Evolutionary conservation across 2,113 vertebrate genomes (phyloP).

Genomic region (Oreotrochilus melanogaster): DNA sequence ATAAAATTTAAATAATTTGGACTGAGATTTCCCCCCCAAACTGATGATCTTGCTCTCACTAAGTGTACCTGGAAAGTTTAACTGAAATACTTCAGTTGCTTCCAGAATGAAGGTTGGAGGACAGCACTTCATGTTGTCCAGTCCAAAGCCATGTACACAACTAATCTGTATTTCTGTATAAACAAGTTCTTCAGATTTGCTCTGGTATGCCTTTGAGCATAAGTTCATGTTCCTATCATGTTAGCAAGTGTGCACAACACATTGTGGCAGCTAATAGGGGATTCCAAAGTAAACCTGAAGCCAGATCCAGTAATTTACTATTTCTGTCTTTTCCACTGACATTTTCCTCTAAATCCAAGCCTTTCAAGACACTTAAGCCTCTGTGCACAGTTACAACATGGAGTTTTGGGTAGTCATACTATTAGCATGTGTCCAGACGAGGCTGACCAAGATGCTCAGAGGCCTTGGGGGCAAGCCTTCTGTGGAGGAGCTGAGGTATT

Average conservation of each 20-base stretch:
- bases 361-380: neutral
- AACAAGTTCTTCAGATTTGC: neutral
- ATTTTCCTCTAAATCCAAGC: neutral
- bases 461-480: neutral
- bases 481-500: rapidly evolving
- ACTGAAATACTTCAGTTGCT: neutral
- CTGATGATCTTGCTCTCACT: neutral
- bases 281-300: neutral
- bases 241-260: neutral
- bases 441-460: neutral
- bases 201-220: neutral
- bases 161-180: neutral
- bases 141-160: neutral
- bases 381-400: no score
- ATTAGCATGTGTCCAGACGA: neutral
- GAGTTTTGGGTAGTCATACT: no score
- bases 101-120: neutral
- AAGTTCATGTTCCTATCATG: rapidly evolving
- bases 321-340: neutral
- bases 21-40: neutral
- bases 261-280: neutral
- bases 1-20: neutral
- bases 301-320: neutral
- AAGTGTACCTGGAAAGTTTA: neutral
- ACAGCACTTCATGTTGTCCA: neutral